Conservation (phyloP, 2,113 vertebrate genomes). For the Chloroceryle aenea region DNA sequence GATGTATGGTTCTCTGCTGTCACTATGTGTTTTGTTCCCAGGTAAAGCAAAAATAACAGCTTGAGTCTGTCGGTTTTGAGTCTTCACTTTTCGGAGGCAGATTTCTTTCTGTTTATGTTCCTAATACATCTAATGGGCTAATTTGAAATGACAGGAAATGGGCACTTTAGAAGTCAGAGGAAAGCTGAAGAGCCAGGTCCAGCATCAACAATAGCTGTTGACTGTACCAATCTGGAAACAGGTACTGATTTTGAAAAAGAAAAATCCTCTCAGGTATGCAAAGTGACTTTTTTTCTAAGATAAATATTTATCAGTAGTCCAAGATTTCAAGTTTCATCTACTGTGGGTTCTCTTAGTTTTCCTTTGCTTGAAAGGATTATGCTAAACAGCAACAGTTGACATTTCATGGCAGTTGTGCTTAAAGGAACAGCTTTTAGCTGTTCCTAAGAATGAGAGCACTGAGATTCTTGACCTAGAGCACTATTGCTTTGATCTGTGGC, state of each 20-base stretch:
- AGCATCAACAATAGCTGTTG: not conserved
- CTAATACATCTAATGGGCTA: not conserved
- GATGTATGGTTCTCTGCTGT: not conserved
- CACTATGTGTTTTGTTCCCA: not conserved
- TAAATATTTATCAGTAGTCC: not conserved
- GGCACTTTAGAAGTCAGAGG: not conserved
- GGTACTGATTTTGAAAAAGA: not conserved
- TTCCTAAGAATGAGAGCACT: not conserved
- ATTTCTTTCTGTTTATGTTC: not conserved
- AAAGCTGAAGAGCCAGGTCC: not conserved
- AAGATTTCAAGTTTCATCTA: not conserved
- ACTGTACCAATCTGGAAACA: not conserved
- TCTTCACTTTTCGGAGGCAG: not conserved
- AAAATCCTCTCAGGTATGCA: not conserved
- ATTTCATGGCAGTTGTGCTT: not conserved
- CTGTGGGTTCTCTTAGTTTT: not conserved
- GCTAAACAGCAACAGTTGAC: not conserved
- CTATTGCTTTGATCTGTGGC: not conserved
- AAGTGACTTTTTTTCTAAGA: not conserved
- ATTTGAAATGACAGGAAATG: not conserved
- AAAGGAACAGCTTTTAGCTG: too few relatives aligned
- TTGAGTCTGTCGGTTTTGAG: not conserved
- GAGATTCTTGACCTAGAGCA: fast-evolving
- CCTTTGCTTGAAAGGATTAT: not conserved
- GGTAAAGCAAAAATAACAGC: not conserved